Evolutionary conservation across 1,140 invertebrate species (phyloP), one percentile per base, ranked within the genome.

Genomic region (Apocrypta bakeri): DNA sequence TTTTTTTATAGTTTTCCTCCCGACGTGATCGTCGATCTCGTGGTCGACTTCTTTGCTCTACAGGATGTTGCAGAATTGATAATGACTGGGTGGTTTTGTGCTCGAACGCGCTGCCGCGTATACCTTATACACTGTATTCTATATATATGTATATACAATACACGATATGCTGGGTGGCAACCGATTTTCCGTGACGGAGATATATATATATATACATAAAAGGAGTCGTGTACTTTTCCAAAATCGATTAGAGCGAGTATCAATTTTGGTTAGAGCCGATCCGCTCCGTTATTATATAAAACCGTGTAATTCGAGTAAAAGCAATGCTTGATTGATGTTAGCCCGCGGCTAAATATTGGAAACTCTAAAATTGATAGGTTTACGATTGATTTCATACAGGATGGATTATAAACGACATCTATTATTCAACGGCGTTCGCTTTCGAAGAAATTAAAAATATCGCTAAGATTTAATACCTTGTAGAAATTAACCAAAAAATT

Each of bases 51-150:
- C 48, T 56, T 79, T 2, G 21, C 40, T 56, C 63, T 69, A 61
- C 25, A 31, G 37, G 64, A 71, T 71, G 42, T 79, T 71, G 40
- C 66, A 56, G 27, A 79, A 79, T 71, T 69, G 29, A 42, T 79
- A 56, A 56, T 79, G 68, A 56, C 56, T 71, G 24, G 31, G 14
- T 29, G 17, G 12, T 66, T 77, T 66, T 40, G 7, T 40, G 24
- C 25, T 40, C n/a, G 61, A 37, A 33, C 63, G 48, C 33, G 33
- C 33, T 37, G 48, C 48, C 17, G 48, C 21, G 48, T 56, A 17
- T 56, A 56, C 48, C 21, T 56, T 21, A 56, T 2, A 37, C 48
- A 21, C 14, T 56, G 48, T 6, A 3, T 21, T 37, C 9, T 37
- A 37, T 37, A 37, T 37, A 37, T 37, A 37, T 37, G 9, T 2